Percentiles rank a stretch among this genome's conserved stretches.
These are phyloP conservation scores for Melieria crassipennis DNA, from an alignment of 2,888 invertebrate species.

Conservation along the genomic window DNA sequence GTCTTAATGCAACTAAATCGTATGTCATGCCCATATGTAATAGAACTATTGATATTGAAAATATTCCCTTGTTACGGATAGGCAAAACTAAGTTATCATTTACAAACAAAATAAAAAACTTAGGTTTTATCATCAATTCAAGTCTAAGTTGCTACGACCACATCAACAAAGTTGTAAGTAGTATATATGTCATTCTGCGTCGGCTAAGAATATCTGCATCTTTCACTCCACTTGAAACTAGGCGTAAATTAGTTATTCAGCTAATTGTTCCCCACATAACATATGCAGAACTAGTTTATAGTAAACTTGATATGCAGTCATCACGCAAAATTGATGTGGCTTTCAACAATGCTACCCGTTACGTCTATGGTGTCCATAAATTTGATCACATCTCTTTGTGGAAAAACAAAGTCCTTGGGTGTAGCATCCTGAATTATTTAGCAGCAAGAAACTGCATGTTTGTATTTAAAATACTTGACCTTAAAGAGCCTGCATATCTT, in stretches of 20 bases:
- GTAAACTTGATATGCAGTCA: constrained; percentile 10
- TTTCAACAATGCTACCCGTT: not conserved
- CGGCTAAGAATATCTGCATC: not conserved
- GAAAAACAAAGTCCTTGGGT: no score
- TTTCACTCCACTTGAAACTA: constrained; percentile 4
- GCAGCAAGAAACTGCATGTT: no score
- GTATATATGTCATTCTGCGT: not conserved
- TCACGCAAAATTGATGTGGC: constrained; percentile 1
- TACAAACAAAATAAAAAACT: constrained; percentile 9
- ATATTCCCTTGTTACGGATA: constrained; percentile 11
- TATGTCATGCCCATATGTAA: not conserved
- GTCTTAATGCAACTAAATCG: constrained; percentile 11
- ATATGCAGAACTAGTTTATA: constrained; percentile 4
- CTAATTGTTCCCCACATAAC: constrained; percentile 1
- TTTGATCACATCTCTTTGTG: no score
- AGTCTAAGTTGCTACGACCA: not conserved
- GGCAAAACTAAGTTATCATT: not conserved
- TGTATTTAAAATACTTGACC: no score
- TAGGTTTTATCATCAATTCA: constrained; percentile 1
- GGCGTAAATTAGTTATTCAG: not conserved
- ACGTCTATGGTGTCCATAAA: no score
- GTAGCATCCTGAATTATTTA: no score
- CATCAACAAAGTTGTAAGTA: not conserved
- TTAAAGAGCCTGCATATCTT: no score
- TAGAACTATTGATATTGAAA: not conserved